Base-by-base conservation (phyloP, 2,113 vertebrate species). In the Semnornis frantzii region DNA sequence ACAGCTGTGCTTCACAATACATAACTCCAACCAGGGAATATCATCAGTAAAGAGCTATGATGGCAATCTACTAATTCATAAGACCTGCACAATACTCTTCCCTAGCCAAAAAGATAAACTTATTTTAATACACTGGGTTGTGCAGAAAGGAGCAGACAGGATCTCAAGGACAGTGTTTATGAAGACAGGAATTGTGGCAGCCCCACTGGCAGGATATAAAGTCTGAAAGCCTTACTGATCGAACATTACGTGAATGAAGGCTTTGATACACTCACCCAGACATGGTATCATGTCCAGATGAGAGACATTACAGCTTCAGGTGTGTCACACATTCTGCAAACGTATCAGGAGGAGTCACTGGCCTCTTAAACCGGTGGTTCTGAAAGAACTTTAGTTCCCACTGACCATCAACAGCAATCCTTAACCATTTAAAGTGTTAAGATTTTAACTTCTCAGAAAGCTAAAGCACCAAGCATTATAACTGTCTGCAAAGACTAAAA, bases 181-280 rank as follows among this genome's bases (percentile, higher is more conserved):
- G 94, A 97, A 96, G 92, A 89, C 93, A 94, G 0, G 19, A 63
- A 93, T 81, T 93, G 71, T 95, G 77, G 71, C 70, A 90, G 82
- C 21, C 68, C 82, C 72, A 74, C 57, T 97, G 96, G 94, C 94
- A 97, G 77, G 77, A 83, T 94, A 93, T 94, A 92, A 95, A 97
- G 83, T 94, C 93, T 96, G 95, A 90, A 95, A 92, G 91, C 93
- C 85, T 94, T 44, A 46, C 72, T 72, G 89, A 93, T 95, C 5
- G 5, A 95, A 87, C 86, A 78, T 55, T 65, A 79, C 14, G 63
- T 95, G 90, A 95, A 96, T 93, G 80, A 90, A 90, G 88, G 72
- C 88, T 93, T 92, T 96, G 74, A 93, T 89, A 52, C 39, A n/a
- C 78, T 91, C 62, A 34, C 57, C 72, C 52, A 94, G 76, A 39